phyloP scores from a whole-genome alignment of 2,113 vertebrate genomes.

The Muntiacus reevesi region DNA sequence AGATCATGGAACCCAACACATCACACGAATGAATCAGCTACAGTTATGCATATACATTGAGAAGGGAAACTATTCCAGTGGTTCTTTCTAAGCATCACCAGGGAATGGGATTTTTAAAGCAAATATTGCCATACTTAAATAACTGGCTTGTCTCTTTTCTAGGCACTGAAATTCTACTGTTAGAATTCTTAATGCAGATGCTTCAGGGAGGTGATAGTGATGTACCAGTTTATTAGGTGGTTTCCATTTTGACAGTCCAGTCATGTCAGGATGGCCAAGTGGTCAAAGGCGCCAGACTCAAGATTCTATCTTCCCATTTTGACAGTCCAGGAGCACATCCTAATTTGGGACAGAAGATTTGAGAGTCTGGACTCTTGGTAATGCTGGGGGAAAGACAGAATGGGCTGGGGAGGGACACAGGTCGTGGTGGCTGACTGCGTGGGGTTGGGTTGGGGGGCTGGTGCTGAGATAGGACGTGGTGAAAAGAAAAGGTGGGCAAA shows the following conservation, averaged over 20 bases:
- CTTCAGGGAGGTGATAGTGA: background rate
- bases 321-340: background rate
- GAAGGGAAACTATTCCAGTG: background rate
- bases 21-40: accelerated
- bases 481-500: background rate
- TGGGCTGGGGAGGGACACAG: accelerated
- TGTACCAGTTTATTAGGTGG: background rate
- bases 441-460: background rate
- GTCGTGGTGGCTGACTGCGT: accelerated
- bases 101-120: background rate
- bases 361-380: background rate
- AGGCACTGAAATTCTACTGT: background rate
- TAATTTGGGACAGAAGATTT: background rate
- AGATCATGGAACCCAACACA: background rate
- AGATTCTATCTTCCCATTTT: background rate
- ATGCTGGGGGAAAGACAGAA: background rate
- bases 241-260: background rate
- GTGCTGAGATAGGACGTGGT: accelerated
- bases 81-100: background rate
- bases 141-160: background rate
- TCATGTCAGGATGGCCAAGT: too few relatives aligned
- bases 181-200: background rate
- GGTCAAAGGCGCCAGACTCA: too few relatives aligned
- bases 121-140: background rate
- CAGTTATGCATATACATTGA: background rate